Evolutionary conservation across 2,113 vertebrate genomes (phyloP), one percentile per base, ranked within the genome.

Genomic region (Lipophrys pholis): DNA sequence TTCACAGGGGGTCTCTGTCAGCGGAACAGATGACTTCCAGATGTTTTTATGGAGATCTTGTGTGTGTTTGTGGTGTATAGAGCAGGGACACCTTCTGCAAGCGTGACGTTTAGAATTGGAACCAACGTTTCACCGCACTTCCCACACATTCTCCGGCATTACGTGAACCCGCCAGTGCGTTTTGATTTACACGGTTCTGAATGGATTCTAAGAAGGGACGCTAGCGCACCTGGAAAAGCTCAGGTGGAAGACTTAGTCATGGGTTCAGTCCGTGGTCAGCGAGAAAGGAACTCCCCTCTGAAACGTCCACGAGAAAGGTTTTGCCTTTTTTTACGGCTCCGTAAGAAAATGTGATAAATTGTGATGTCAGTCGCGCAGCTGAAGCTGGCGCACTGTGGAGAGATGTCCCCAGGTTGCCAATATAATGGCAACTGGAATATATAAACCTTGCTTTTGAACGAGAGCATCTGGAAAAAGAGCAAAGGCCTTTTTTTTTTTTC

Each of bases 151-250:
- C 69, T 66, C 43, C 30, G 55, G 48, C 54, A 76, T 84, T 70
- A 17, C 80, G 51, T 15, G 69, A 48, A 38, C 53, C 11, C n/a
- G 63, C 40, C 41, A 52, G 5, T 52, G n/a, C 10, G 43, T 36
- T 6, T 42, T 87, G 84, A 89, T 91, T 91, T 89, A 87, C 43
- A 30, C 62, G 35, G 49, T 77, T 82, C 43, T 71, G 49, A 76
- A 79, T 81, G 14, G 40, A 54, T 56, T 72, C 68, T 69, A 71
- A 72, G 58, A 82, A 74, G 68, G 42, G 38, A 50, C 50, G 49
- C 39, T 77, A 53, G 71, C 52, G 53, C 75, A 89, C 83, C 74
- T 88, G 81, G 73, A 88, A 78, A 54, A 48, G 55, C 59, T 69
- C 72, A 57, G 63, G 73, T 65, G 41, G 35, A 48, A 57, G 49